Percentiles rank a stretch among this genome's conserved stretches.
Conservation (phyloP, 2,113 vertebrate genomes). For the Jaculus jaculus region DNA sequence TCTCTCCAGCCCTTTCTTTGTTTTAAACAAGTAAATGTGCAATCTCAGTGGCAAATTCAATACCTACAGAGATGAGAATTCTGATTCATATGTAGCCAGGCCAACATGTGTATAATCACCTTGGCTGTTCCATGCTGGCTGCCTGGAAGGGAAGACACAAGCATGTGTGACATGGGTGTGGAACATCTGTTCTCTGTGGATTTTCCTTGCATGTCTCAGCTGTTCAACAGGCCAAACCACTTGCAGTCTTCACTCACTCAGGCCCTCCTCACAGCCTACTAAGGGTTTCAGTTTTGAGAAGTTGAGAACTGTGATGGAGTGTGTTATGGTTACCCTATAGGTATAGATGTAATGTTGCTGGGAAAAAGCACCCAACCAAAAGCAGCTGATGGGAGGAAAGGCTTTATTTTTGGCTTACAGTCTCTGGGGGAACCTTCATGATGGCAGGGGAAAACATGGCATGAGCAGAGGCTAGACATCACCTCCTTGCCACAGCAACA, state of each 20-base stretch:
- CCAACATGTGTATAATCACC: fast-evolving
- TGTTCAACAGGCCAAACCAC: not conserved
- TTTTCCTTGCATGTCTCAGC: not conserved
- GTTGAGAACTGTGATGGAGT: not conserved
- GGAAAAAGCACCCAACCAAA: too few relatives aligned
- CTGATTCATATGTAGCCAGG: not conserved
- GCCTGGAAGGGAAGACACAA: not conserved
- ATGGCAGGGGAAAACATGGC: too few relatives aligned
- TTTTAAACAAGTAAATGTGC: not conserved
- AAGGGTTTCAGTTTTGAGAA: not conserved
- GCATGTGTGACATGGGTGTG: not conserved
- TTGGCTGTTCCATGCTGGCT: not conserved
- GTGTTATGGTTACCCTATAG: too few relatives aligned
- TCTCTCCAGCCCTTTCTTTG: not conserved
- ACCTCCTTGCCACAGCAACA: too few relatives aligned
- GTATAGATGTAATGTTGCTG: too few relatives aligned
- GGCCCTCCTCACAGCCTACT: too few relatives aligned
- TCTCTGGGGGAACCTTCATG: too few relatives aligned
- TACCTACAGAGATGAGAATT: not conserved
- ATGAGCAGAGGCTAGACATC: too few relatives aligned
- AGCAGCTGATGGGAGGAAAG: too few relatives aligned
- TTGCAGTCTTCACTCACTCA: not conserved
- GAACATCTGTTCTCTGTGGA: not conserved
- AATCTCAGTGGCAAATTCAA: not conserved
- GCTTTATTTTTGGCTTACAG: too few relatives aligned